Evolutionary conservation across 2,113 vertebrate species (phyloP), one percentile per base, ranked within the genome.

Genomic region (Syrrhaptes paradoxus): DNA sequence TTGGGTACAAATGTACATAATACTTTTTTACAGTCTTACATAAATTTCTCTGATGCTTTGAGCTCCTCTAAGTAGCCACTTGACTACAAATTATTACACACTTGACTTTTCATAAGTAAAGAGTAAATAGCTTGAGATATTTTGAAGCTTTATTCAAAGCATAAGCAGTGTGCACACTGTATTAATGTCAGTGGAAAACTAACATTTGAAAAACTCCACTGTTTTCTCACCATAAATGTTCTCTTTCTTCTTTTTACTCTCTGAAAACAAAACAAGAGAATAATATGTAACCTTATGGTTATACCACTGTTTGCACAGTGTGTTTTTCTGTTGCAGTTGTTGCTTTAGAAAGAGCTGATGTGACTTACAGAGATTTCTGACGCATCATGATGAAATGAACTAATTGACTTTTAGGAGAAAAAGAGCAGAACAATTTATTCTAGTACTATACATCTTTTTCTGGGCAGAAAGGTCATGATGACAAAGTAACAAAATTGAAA

Each of bases 331-430:
- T 45, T 66, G 22, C 34, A 58, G 63, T 52, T 77, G 26, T 89
- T 95, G 79, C 28, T 97, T 73, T 94, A 46, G 36, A 85, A 93
- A 95, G 80, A 94, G 16, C 36, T 96, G 79, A 95, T 36, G 51
- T 74, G 89, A 87, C 82, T 96, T 95, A 95, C 71, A 87, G 74
- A 87, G 70, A 76, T 41, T 94, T 87, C 55, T 95, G 73, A 95
- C 7, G 26, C 41, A n/a, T 61, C 70, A 49, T 94, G 87, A 96
- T 1, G 38, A 84, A 96, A 71, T 3, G 4, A 73, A 91, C 90
- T 91, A 88, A 94, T 43, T 96, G 86, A 91, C 85, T 96, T 96
- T 91, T 77, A 87, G 48, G 62, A 87, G 89, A 94, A 94, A 93
- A 52, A 95, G 49, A 85, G 71, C 77, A 72, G 84, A 96, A 96